Percentiles rank a stretch among this genome's conserved stretches.
Conservation (phyloP, 2,113 vertebrate species). For the Cottus gobio region DNA sequence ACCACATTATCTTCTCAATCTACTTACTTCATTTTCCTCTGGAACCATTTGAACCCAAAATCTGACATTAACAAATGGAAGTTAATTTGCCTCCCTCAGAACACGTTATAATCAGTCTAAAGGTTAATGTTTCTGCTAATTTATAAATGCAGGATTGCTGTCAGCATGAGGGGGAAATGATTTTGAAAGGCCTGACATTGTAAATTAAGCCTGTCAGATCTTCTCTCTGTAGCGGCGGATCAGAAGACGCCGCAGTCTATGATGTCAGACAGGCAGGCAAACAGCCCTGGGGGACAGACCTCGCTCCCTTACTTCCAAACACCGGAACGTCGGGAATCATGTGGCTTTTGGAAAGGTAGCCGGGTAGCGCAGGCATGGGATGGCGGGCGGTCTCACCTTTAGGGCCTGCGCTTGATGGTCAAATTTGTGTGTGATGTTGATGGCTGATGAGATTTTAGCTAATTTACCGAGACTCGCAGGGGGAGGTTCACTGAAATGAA, state of each 20-base stretch:
- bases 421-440: constrained; percentile 39
- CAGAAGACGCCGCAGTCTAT: constrained; percentile 82
- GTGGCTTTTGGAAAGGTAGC: constrained; percentile 65
- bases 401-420: constrained; percentile 48
- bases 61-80: constrained; percentile 85
- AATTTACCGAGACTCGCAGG: constrained; percentile 52
- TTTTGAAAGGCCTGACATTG: constrained; percentile 86
- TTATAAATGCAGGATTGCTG: constrained; percentile 87
- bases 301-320: constrained; percentile 70
- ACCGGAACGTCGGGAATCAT: constrained; percentile 60
- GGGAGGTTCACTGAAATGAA: constrained; percentile 45
- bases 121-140: constrained; percentile 91
- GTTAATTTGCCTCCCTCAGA: constrained; percentile 83
- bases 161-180: constrained; percentile 82
- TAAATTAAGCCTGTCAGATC: constrained; percentile 88
- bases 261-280: constrained; percentile 85
- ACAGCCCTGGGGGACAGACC: constrained; percentile 80
- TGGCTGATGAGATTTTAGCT: constrained; percentile 63
- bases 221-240: constrained; percentile 79
- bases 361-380: constrained; percentile 16
- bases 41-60: constrained; percentile 73
- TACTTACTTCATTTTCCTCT: constrained; percentile 69
- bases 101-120: constrained; percentile 85
- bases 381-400: constrained; percentile 53
- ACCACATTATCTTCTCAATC: constrained; percentile 72